These are phyloP conservation scores for Falco cherrug DNA, from an alignment of 2,797 vertebrate genomes.

Conservation along the genomic window DNA sequence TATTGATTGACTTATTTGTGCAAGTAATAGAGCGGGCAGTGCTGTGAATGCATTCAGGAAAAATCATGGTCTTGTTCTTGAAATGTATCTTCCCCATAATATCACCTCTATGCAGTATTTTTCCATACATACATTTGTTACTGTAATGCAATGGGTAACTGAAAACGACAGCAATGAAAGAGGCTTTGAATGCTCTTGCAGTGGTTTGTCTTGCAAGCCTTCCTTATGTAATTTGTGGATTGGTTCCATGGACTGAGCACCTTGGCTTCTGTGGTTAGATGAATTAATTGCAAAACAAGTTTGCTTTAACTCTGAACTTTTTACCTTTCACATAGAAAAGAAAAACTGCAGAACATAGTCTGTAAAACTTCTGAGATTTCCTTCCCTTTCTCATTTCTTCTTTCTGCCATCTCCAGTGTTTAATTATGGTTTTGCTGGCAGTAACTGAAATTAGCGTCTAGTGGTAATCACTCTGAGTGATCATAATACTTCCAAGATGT, in stretches of 20 bases:
- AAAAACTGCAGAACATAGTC: not conserved
- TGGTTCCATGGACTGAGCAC: not conserved
- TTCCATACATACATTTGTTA: not conserved
- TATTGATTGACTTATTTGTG: not conserved
- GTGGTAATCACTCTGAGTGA: not conserved
- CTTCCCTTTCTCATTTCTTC: not conserved
- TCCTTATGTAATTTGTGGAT: not conserved
- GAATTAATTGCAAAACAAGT: not conserved
- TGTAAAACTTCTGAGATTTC: not conserved
- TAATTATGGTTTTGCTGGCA: slow-evolving; percentile 23
- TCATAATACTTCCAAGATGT: not conserved
- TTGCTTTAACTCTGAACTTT: not conserved
- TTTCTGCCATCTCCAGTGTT: not conserved
- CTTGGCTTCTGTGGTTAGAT: not conserved
- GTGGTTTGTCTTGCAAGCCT: not conserved
- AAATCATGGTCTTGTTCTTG: not conserved
- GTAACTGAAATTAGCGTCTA: not conserved
- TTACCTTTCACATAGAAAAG: not conserved
- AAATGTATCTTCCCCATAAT: not conserved
- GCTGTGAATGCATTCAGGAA: not conserved
- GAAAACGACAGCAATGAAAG: not conserved
- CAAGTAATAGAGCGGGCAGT: not conserved
- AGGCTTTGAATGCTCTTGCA: not conserved
- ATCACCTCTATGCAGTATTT: not conserved
- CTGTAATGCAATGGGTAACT: not conserved